Conservation (phyloP, 2,797 vertebrate genomes). For the Diglossa cyanea region DNA sequence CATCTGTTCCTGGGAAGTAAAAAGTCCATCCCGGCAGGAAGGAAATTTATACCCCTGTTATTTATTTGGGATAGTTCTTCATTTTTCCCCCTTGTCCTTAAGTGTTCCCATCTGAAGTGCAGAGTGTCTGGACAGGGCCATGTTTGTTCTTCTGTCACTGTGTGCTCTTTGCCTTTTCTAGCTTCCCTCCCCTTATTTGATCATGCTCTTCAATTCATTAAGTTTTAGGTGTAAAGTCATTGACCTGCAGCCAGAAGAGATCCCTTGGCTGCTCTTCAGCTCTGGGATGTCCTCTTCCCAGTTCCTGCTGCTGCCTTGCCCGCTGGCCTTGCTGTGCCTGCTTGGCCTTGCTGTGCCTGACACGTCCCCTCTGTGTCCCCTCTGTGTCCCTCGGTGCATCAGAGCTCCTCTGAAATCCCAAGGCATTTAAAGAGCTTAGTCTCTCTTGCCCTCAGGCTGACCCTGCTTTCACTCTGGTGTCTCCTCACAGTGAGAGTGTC, state of each 20-base stretch:
- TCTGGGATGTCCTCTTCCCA: not conserved
- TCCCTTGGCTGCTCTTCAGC: not conserved
- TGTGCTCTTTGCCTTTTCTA: not conserved
- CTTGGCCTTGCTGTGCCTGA: not conserved
- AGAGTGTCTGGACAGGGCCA: not conserved
- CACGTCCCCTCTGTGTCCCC: not conserved
- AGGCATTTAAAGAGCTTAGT: constrained; percentile 1
- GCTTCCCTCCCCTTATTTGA: not conserved
- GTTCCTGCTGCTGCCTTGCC: not conserved
- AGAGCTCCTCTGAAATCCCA: constrained; percentile 17
- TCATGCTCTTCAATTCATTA: not conserved
- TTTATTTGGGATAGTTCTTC: not conserved
- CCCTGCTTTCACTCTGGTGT: constrained; percentile 16
- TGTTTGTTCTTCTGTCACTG: not conserved
- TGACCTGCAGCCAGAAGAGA: not conserved
- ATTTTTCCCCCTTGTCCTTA: not conserved
- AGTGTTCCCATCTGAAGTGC: not conserved
- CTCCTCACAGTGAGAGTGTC: not conserved
- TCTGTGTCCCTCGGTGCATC: not conserved
- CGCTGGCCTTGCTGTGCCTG: not conserved
- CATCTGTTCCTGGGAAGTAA: not conserved
- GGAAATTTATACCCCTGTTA: not conserved
- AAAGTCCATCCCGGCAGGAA: not conserved
- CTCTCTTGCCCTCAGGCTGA: not conserved
- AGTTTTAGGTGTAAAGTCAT: not conserved